A percentile compares a stretch with the other conserved stretches of the same genome.
Evolutionary conservation across 1,140 invertebrate species (phyloP).

Genomic region (Zaprionus gabonicus): DNA sequence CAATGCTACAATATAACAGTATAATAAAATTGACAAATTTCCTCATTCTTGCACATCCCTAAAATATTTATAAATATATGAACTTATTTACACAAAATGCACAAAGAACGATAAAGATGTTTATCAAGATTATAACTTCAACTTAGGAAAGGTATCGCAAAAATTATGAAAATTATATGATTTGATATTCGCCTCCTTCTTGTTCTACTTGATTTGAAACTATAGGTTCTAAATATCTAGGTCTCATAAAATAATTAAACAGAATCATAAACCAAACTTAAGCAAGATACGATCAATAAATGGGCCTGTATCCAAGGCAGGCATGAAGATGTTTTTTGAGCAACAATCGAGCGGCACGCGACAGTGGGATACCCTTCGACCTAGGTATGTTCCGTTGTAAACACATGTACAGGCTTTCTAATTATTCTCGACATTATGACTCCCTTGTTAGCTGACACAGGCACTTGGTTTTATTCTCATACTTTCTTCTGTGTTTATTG

Average conservation of each 20-base stretch:
- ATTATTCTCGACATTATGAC: too few relatives aligned
- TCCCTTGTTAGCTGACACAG: too few relatives aligned
- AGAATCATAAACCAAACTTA: neutral
- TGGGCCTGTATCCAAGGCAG: neutral
- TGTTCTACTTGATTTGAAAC: too few relatives aligned
- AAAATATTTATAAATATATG: neutral
- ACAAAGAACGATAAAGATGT: neutral
- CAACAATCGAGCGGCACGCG: too few relatives aligned
- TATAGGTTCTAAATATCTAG: neutral
- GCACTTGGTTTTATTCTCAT: too few relatives aligned
- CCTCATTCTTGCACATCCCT: neutral
- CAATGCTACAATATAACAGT: neutral
- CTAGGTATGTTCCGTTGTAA: too few relatives aligned
- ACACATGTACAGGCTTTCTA: too few relatives aligned
- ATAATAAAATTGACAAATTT: neutral
- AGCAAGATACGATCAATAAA: neutral
- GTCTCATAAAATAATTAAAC: neutral
- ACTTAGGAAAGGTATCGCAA: neutral
- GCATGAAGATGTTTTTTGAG: neutral
- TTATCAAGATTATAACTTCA: neutral
- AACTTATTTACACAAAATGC: neutral
- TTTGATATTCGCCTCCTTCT: neutral
- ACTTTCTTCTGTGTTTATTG: too few relatives aligned
- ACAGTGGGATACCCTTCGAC: too few relatives aligned
- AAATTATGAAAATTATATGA: neutral